A percentile compares a stretch with the other conserved stretches of the same genome.
These are phyloP conservation scores for Leptopilina clavipes DNA, from an alignment of 1,140 invertebrate genomes.

Conservation along the genomic window DNA sequence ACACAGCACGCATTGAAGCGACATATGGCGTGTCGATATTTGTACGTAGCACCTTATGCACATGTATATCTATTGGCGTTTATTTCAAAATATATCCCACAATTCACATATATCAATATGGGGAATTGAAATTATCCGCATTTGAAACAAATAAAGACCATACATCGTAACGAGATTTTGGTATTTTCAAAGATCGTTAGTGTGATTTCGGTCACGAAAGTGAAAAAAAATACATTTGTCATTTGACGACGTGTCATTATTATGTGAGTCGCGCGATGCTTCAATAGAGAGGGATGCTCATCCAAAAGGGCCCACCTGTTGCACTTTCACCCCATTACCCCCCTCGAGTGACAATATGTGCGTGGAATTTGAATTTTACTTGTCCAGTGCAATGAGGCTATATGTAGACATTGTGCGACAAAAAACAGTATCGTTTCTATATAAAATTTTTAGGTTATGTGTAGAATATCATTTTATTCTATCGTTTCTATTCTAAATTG, in stretches of 20 bases:
- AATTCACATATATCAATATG: not conserved
- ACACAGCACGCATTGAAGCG: constrained; percentile 38
- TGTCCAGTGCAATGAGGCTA: not conserved
- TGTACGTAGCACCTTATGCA: not conserved
- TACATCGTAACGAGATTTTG: not conserved
- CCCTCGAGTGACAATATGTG: not conserved
- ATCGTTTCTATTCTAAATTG: too few relatives aligned
- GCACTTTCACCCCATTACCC: not conserved
- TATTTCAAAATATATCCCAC: not conserved
- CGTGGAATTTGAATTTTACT: constrained; percentile 14
- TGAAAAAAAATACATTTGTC: not conserved
- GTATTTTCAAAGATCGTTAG: not conserved
- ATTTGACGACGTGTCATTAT: not conserved
- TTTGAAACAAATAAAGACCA: not conserved
- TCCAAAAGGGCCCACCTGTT: constrained; percentile 12
- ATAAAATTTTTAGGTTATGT: too few relatives aligned
- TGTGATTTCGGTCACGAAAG: not conserved
- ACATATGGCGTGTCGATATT: constrained; percentile 49
- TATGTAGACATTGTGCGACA: not conserved
- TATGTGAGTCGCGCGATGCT: not conserved
- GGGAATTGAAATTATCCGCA: not conserved
- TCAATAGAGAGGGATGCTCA: not conserved
- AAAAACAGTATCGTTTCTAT: not conserved
- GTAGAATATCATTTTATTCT: too few relatives aligned
- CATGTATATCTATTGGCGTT: not conserved